phyloP scores from a whole-genome alignment of 2,888 invertebrate species.

The Conus canariensis region DNA sequence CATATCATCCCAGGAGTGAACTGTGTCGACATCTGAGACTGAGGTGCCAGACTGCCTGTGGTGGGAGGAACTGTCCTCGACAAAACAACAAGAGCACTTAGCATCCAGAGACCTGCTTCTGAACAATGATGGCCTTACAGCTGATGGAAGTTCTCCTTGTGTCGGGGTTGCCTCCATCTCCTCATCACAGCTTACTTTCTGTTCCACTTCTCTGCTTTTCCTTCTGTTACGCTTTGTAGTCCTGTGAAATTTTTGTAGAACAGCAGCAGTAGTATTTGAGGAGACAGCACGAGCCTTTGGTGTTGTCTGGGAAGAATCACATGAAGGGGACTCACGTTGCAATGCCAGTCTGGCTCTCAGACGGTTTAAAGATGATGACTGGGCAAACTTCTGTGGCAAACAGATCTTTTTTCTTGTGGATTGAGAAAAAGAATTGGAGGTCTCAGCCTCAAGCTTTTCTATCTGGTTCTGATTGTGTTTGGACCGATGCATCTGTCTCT shows the following conservation, averaged over 20 bases:
- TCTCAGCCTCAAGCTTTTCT: neutral
- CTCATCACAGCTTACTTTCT: neutral
- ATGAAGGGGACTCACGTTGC: neutral
- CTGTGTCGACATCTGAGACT: neutral
- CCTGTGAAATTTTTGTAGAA: slow-evolving; percentile 12
- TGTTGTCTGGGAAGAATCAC: neutral
- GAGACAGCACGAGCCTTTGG: neutral
- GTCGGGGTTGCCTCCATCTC: neutral
- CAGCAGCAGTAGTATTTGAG: neutral
- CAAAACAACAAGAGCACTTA: slow-evolving; percentile 9
- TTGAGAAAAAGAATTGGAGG: neutral
- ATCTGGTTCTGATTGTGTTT: neutral
- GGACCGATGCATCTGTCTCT: neutral
- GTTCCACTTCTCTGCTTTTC: neutral
- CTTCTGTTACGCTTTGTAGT: neutral
- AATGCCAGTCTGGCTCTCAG: slow-evolving; percentile 1
- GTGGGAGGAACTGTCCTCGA: neutral
- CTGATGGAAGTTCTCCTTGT: neutral
- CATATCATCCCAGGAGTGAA: neutral
- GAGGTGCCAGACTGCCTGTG: neutral
- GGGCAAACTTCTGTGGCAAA: slow-evolving; percentile 18
- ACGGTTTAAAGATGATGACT: slow-evolving; percentile 17
- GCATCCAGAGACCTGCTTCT: slow-evolving; percentile 35
- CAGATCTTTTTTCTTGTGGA: neutral
- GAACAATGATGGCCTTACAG: neutral